Conservation (phyloP, 2,113 vertebrate species). For the Phyllopteryx taeniolatus region DNA sequence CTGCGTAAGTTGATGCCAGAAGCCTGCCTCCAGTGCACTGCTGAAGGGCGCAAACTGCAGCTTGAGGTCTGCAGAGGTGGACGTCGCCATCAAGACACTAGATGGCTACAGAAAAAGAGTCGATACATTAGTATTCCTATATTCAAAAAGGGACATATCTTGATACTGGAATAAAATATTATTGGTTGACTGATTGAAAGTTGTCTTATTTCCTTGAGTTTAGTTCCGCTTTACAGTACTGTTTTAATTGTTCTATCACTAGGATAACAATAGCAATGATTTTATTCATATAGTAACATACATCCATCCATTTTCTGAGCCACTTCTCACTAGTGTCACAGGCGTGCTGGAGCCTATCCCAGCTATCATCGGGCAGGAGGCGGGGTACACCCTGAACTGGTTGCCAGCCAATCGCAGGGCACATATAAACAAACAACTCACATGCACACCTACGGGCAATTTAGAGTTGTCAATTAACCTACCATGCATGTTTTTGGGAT, state of each 20-base stretch:
- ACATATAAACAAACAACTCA: too few species aligned
- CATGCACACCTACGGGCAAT: too few species aligned
- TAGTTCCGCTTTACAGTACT: not conserved
- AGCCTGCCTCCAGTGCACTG: conserved; percentile 92
- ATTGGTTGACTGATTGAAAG: not conserved
- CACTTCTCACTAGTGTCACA: too few species aligned
- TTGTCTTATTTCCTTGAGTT: not conserved
- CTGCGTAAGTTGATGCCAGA: conserved; percentile 96
- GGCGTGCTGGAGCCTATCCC: too few species aligned
- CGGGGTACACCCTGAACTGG: too few species aligned
- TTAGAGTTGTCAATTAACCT: too few species aligned
- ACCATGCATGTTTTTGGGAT: too few species aligned
- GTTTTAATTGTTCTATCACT: not conserved
- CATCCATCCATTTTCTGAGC: too few species aligned
- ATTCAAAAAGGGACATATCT: not conserved
- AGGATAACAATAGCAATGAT: not conserved
- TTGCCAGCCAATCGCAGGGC: too few species aligned
- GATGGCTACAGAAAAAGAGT: not conserved
- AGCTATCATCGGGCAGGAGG: too few species aligned
- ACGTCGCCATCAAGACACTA: conserved; percentile 64
- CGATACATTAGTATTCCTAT: not conserved
- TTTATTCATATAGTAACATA: not conserved
- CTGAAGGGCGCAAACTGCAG: conserved; percentile 93
- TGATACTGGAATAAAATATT: not conserved
- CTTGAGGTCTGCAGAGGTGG: conserved; percentile 54